These are phyloP conservation scores for Melolontha melolontha DNA, from an alignment of 2,888 invertebrate species.

Conservation along the genomic window DNA sequence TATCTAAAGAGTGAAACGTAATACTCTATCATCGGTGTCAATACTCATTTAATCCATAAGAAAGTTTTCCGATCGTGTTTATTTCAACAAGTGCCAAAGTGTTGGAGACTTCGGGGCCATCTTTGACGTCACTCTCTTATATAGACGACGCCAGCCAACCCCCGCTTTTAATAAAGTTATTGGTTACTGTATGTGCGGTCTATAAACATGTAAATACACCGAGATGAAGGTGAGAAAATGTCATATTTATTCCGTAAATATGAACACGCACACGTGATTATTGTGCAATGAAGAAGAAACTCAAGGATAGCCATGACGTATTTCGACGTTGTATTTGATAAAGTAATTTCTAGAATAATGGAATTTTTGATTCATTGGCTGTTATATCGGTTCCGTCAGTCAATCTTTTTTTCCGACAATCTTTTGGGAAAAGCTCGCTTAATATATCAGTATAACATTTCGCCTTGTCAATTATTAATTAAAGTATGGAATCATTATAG, in stretches of 20 bases:
- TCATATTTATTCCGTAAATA: not conserved
- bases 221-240: conserved; percentile 20
- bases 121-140: conserved; percentile 24
- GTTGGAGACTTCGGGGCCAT: conserved; percentile 16
- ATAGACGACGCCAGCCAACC: conserved; percentile 23
- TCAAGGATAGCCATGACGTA: too few species aligned
- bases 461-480: too few species aligned
- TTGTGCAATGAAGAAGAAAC: too few species aligned
- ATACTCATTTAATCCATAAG: not conserved
- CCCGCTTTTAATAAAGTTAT: conserved; percentile 1
- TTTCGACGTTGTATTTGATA: too few species aligned
- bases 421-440: too few species aligned
- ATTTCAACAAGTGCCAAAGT: conserved; percentile 30
- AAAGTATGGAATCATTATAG: too few species aligned
- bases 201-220: not conserved
- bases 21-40: not conserved
- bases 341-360: too few species aligned
- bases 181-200: not conserved
- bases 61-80: conserved; percentile 22
- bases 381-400: too few species aligned
- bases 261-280: not conserved
- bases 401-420: too few species aligned
- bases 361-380: too few species aligned
- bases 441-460: too few species aligned
- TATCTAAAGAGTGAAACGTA: not conserved